Base-by-base conservation (phyloP, 2,888 invertebrate genomes). In the Frankliniella intonsa region DNA sequence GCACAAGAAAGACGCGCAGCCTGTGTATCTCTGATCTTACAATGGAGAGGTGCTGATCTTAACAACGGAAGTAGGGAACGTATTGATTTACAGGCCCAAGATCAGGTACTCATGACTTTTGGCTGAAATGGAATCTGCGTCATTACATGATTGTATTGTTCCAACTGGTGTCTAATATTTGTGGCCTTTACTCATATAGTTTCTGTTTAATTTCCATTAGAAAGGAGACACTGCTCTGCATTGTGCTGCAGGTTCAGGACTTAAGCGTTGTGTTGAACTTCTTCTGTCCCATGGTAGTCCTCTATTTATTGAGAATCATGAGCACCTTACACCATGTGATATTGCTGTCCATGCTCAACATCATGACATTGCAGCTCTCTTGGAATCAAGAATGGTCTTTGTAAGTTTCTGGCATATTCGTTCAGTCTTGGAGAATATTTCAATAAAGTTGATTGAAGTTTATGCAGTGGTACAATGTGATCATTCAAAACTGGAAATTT, bases 371-470 rank as follows among this genome's bases (percentile, higher is more conserved):
- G 92, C 92, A 22, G 88, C 91, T 65, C 90, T 91, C 84, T 87
- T 93, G 65, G 93, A 93, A 87, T 91, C 92, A 81, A 90, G 91
- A 84, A 93, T 93, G 92, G 92, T 93, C 82, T 93, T 93, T 87
- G 90, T 90, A 87, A 89, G 90, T 89, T 62, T 11, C 1, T n/a
- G n/a, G 62, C 62, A 62, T 38, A 38, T 2, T 38, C 38, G 5
- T 38, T 38, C 38, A 38, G 38, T 3, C 38, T 38, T 5, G 5
- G 5, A 38, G 38, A 38, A 38, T 38, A 38, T 3, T 38, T 38
- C 38, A 38, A 38, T 2, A 38, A 38, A 38, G 3, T 38, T 38
- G 38, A 38, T 38, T 38, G 2, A 38, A 38, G 38, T 38, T 38
- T 38, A 38, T 38, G 38, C 38, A 38, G 38, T 38, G 38, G 3